Evolutionary conservation across 2,888 invertebrate genomes (phyloP), one percentile per base, ranked within the genome.

Genomic region (Amphiduros pacificus): DNA sequence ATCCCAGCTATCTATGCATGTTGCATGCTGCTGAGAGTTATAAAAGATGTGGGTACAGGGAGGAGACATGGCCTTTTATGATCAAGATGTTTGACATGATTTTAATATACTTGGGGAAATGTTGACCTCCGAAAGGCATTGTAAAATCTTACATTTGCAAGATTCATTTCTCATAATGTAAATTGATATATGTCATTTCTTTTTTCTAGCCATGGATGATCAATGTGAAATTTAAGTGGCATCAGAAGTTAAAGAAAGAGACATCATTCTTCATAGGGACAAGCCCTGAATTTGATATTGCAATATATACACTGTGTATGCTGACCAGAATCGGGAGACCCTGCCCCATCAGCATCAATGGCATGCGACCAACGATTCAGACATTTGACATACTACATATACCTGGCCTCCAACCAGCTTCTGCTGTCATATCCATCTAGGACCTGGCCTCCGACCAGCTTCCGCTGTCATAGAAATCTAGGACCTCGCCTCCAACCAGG

Each of bases 251-350:
- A 6, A 28, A 49, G 36, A 36, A 40, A 29, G 31, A 29, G 50
- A 58, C 58, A 2, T 58, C 58, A 3, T 58, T 58, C 36, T 75
- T 77, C 64, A 57, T 76, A 65, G 76, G 80, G 29, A 69, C 79
- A 4, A 92, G 93, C 57, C 95, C 95, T 0, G 95, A 95, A 83
- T 85, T 94, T 68, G 95, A 95, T 82, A 87, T 95, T 84, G 91
- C 94, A 0, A 82, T 94, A 2, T 94, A 93, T 79, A 91, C 94
- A 0, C 86, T 93, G 2, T 95, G 95, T 77, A 93, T 91, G 79
- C 84, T 91, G 49, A 84, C 90, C n/a, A 87, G 92, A 56, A 88
- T 90, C 0, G 90, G 91, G 73, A 85, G 87, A 62, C 1, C 20
- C 2, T 58, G 58, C 28, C 22, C 49, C 1, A n/a, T 58, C 4